Conservation (phyloP, 2,113 vertebrate species). For the Narcine bancroftii region DNA sequence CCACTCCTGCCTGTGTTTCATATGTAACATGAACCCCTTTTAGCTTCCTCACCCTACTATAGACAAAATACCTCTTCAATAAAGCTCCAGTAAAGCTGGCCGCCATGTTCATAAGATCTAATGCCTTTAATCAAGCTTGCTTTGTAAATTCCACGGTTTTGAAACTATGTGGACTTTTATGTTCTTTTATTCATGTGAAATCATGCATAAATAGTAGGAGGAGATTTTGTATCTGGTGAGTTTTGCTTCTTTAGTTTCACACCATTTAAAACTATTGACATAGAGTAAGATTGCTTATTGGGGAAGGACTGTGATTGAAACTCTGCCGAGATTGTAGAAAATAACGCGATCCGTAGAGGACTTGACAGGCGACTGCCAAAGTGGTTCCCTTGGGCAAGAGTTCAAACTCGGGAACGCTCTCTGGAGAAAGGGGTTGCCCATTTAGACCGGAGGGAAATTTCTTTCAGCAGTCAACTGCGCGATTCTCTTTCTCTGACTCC, state of each 20-base stretch:
- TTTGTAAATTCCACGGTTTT: background rate
- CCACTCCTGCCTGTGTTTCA: too few species aligned
- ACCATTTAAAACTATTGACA: background rate
- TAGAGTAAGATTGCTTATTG: too few species aligned
- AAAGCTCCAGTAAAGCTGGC: background rate
- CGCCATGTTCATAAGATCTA: background rate
- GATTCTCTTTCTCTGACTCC: too few species aligned
- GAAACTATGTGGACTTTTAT: background rate
- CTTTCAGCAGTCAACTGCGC: too few species aligned
- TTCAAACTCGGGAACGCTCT: too few species aligned
- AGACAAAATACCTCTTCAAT: background rate
- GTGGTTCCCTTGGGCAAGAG: too few species aligned
- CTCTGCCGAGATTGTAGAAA: too few species aligned
- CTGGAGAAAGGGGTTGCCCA: too few species aligned
- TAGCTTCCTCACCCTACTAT: background rate
- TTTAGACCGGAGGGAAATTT: too few species aligned
- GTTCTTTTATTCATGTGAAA: background rate
- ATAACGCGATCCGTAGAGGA: too few species aligned
- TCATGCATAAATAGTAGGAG: background rate
- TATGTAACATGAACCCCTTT: background rate
- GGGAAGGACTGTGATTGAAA: too few species aligned
- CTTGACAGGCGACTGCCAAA: too few species aligned
- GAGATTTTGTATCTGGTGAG: background rate
- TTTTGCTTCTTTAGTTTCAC: background rate
- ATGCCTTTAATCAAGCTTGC: background rate